Evolutionary conservation across 2,113 vertebrate genomes (phyloP).

Genomic region (Prietella phreatophila): DNA sequence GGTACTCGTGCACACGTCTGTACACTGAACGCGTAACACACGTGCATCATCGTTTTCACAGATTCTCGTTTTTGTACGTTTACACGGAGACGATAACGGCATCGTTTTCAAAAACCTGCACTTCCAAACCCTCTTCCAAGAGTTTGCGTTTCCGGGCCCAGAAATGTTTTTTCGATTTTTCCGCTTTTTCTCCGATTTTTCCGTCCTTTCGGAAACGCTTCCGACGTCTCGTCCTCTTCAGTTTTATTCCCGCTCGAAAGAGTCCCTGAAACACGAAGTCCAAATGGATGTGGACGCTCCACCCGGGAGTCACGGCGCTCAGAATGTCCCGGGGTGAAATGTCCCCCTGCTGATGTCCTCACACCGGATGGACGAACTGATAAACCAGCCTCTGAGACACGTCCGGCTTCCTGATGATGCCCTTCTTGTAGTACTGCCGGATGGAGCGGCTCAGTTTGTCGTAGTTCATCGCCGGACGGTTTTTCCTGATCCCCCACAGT

Average conservation of each 20-base stretch:
- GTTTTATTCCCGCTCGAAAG: not conserved
- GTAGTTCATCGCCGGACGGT: conserved; percentile 95
- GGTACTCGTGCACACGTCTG: too few relatives aligned
- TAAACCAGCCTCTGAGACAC: conserved; percentile 93
- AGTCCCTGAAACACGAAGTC: not conserved
- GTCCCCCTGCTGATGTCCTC: conserved; percentile 49
- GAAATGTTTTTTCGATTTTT: too few relatives aligned
- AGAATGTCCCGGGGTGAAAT: not conserved
- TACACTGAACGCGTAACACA: too few relatives aligned
- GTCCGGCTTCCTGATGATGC: conserved; percentile 90
- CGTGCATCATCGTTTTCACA: too few relatives aligned
- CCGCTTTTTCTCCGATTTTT: too few relatives aligned
- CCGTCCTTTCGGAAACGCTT: too few relatives aligned
- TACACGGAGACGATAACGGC: too few relatives aligned
- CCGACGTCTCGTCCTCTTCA: not conserved
- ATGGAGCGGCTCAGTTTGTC: conserved; percentile 96
- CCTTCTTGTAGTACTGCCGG: conserved; percentile 97
- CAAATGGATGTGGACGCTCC: not conserved
- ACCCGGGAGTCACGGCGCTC: not conserved
- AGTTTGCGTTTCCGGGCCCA: too few relatives aligned
- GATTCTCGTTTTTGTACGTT: too few relatives aligned
- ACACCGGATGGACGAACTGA: conserved; percentile 89
- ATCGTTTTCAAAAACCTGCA: too few relatives aligned
- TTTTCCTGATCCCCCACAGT: conserved; percentile 92
- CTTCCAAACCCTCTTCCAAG: too few relatives aligned